Percentiles rank a stretch among this genome's conserved stretches.
phyloP scores from a whole-genome alignment of 2,113 vertebrate genomes.

The Peromyscus maniculatus region DNA sequence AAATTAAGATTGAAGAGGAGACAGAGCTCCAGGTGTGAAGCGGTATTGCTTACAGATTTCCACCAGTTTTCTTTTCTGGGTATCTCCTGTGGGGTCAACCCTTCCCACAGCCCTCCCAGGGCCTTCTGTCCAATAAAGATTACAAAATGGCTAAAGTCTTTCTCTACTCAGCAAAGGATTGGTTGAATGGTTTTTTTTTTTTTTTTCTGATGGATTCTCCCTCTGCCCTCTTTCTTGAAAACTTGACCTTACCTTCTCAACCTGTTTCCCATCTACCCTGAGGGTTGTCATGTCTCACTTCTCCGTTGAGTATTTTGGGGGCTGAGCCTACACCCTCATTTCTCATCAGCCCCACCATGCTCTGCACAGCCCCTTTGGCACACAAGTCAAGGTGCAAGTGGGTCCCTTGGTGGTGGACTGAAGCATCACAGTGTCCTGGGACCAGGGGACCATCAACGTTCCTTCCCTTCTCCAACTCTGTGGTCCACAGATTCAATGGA shows the following conservation, averaged over 20 bases:
- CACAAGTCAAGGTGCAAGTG: neutral
- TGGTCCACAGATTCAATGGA: neutral
- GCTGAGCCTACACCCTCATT: neutral
- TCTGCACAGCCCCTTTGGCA: fast-evolving
- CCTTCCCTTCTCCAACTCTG: neutral
- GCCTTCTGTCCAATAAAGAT: neutral
- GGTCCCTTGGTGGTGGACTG: neutral
- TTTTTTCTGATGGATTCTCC: neutral
- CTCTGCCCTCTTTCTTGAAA: neutral
- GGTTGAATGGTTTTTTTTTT: neutral
- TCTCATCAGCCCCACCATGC: neutral
- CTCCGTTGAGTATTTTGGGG: neutral
- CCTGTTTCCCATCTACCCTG: neutral
- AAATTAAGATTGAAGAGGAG: constrained; percentile 23
- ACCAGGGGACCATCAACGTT: neutral
- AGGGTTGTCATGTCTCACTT: neutral
- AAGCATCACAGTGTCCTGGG: neutral
- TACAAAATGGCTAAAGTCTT: neutral
- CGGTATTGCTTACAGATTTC: neutral
- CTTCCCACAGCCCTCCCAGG: neutral
- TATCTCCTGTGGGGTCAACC: neutral
- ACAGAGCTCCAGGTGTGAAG: neutral
- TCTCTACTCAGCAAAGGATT: neutral
- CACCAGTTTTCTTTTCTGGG: neutral
- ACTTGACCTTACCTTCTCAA: neutral